These are phyloP conservation scores for Agriopis marginaria DNA, from an alignment of 2,888 invertebrate genomes.

Conservation along the genomic window DNA sequence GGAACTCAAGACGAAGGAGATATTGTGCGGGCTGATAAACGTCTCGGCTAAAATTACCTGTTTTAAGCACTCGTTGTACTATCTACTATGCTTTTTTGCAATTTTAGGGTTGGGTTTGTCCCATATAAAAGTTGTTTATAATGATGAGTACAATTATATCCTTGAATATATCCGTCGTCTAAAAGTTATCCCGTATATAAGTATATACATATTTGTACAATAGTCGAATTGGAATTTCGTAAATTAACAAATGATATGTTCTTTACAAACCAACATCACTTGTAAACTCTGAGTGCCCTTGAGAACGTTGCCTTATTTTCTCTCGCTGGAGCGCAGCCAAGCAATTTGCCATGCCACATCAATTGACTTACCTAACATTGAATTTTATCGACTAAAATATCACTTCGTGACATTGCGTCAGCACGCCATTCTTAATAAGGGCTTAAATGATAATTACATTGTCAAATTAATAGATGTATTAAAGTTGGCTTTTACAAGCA, in stretches of 20 bases:
- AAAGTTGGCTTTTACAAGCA: neutral
- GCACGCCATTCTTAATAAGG: slow-evolving; percentile 9
- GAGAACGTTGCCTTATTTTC: slow-evolving; percentile 66
- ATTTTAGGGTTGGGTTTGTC: too few species aligned
- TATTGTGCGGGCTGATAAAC: too few species aligned
- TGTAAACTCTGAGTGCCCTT: slow-evolving; percentile 68
- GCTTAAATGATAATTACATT: slow-evolving; percentile 13
- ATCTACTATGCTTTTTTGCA: too few species aligned
- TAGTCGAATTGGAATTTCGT: neutral
- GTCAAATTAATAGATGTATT: slow-evolving; percentile 5
- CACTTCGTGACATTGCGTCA: slow-evolving; percentile 14
- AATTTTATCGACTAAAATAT: slow-evolving; percentile 52
- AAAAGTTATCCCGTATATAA: too few species aligned
- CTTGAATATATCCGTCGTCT: too few species aligned
- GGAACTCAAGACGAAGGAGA: too few species aligned
- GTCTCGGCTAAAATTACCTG: too few species aligned
- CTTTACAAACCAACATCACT: slow-evolving; percentile 53
- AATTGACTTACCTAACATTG: slow-evolving; percentile 61
- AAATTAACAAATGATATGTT: neutral
- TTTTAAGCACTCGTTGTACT: too few species aligned
- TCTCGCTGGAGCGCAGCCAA: slow-evolving; percentile 71
- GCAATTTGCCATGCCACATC: slow-evolving; percentile 65
- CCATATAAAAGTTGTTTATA: too few species aligned
- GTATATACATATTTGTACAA: neutral
- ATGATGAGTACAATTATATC: too few species aligned